phyloP scores from a whole-genome alignment of 2,797 vertebrate genomes.

The Ceryle rudis region DNA sequence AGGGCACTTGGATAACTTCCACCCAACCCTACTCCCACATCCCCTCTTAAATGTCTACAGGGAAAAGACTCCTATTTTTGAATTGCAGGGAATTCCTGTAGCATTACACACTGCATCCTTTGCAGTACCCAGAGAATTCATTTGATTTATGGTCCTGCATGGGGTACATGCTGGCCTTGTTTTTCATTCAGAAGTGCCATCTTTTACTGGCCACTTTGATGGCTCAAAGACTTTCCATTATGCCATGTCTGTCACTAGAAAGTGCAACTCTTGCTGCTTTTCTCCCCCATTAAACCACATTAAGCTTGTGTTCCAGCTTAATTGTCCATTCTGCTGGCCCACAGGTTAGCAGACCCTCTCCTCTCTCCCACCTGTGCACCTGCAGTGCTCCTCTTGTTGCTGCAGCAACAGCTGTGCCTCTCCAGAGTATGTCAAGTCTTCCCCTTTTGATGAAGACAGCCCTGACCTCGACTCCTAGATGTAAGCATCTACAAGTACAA shows the following conservation, averaged over 20 bases:
- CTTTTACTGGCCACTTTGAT: neutral
- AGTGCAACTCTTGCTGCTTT: neutral
- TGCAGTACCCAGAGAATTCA: slow-evolving; percentile 2
- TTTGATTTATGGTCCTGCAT: neutral
- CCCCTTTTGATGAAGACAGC: neutral
- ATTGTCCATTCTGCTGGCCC: neutral
- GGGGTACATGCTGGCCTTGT: neutral
- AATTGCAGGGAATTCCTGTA: slow-evolving; percentile 52
- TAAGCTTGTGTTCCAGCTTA: neutral
- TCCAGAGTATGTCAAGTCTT: neutral
- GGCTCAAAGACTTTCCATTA: neutral
- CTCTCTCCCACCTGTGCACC: neutral
- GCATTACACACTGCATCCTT: slow-evolving; percentile 44
- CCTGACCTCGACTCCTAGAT: neutral
- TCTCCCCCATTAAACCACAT: neutral
- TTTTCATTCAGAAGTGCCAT: neutral
- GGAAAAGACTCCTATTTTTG: slow-evolving; percentile 73
- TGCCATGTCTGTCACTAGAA: neutral
- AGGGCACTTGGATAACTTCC: slow-evolving; percentile 52
- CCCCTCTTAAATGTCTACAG: neutral
- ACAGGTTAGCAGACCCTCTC: neutral
- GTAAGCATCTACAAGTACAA: neutral
- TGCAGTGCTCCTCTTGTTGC: neutral
- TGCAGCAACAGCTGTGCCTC: neutral
- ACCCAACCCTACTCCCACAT: slow-evolving; percentile 51